Evolutionary conservation across 2,888 invertebrate species (phyloP).

Genomic region (Apodemia arnacis): DNA sequence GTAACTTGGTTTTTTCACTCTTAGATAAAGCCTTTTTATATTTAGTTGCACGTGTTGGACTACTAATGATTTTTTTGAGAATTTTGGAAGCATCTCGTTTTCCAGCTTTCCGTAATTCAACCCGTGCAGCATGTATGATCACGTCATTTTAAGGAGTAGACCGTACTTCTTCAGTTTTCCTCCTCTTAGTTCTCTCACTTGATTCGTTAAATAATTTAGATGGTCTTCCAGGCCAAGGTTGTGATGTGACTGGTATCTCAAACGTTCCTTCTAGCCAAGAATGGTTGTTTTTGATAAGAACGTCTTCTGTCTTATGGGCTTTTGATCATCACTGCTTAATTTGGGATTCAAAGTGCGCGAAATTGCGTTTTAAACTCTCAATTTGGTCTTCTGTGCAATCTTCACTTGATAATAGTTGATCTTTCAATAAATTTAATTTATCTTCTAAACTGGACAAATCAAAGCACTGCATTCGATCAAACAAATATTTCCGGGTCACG

Average conservation of each 20-base stretch:
- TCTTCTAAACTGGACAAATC: too few relatives aligned
- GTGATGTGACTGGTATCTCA: not conserved
- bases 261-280: slow-evolving; percentile 17
- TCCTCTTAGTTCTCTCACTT: slow-evolving; percentile 27
- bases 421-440: too few relatives aligned
- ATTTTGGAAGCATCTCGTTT: slow-evolving; percentile 33
- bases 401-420: too few relatives aligned
- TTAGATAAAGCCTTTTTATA: slow-evolving; percentile 21
- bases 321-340: not conserved
- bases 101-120: not conserved
- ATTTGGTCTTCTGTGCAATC: not conserved
- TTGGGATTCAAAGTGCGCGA: not conserved
- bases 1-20: slow-evolving; percentile 17
- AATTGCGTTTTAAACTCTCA: not conserved
- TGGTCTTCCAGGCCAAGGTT: slow-evolving; percentile 14
- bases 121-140: slow-evolving; percentile 4
- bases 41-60: slow-evolving; percentile 19
- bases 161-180: slow-evolving; percentile 38
- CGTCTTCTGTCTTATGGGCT: not conserved
- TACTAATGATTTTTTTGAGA: slow-evolving; percentile 35
- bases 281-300: slow-evolving; percentile 9
- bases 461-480: too few relatives aligned
- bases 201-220: slow-evolving; percentile 21
- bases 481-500: too few relatives aligned
- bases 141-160: not conserved